phyloP scores from a whole-genome alignment of 2,113 vertebrate genomes.

The Crotophaga sulcirostris region DNA sequence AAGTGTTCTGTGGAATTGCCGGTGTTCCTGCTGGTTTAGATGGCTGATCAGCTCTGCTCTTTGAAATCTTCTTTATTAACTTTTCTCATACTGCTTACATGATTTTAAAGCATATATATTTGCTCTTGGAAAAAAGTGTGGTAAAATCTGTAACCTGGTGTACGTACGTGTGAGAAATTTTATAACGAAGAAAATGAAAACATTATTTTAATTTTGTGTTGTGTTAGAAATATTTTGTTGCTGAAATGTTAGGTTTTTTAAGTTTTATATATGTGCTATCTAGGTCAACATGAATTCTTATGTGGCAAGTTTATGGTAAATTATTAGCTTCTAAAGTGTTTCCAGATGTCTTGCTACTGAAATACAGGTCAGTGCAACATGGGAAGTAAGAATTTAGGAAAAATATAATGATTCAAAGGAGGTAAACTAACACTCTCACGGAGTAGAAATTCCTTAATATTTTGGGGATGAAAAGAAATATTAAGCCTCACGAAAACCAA shows the following conservation, averaged over 20 bases:
- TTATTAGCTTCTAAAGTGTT: background rate
- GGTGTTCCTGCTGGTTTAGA: background rate
- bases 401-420: background rate
- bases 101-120: background rate
- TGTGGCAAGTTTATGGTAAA: background rate
- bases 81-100: background rate
- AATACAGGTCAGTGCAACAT: background rate
- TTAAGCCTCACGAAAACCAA: background rate
- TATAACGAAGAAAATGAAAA: background rate
- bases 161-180: background rate
- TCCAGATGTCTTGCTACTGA: background rate
- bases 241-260: background rate
- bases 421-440: background rate
- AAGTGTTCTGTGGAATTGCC: background rate
- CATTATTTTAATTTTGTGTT: background rate
- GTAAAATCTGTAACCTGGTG: background rate
- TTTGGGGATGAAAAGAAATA: background rate
- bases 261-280: background rate
- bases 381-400: background rate
- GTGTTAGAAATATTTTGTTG: background rate
- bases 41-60: background rate
- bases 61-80: background rate
- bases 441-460: background rate
- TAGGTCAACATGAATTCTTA: background rate
- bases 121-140: background rate